phyloP scores from a whole-genome alignment of 2,888 invertebrate genomes.

The Podotricha telesiphe region DNA sequence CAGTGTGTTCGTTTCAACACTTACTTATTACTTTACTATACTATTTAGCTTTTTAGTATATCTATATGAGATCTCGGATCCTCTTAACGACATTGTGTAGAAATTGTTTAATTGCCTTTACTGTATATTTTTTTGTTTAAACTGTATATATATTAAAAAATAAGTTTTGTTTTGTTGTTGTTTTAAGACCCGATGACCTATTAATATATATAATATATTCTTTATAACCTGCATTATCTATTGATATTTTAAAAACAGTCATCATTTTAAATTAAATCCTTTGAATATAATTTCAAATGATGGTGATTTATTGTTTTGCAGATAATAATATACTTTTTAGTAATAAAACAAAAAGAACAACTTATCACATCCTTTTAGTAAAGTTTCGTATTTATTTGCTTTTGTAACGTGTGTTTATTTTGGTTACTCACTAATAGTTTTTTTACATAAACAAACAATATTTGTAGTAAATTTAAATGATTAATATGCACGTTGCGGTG shows the following conservation, averaged over 20 bases:
- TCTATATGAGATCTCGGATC: not conserved
- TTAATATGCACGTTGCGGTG: conserved; percentile 23
- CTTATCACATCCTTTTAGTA: not conserved
- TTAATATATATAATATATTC: not conserved
- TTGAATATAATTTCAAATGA: too few relatives aligned
- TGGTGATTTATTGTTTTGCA: not conserved
- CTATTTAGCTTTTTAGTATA: conserved; percentile 21
- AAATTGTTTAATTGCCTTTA: not conserved
- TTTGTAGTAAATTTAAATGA: conserved; percentile 26
- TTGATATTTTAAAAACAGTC: not conserved
- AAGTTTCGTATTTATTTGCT: conserved; percentile 29
- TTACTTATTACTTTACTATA: conserved; percentile 27
- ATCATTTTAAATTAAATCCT: too few relatives aligned
- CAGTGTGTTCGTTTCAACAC: conserved; percentile 34
- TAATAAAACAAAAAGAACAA: not conserved
- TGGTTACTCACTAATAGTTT: conserved; percentile 12
- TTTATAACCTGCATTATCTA: not conserved
- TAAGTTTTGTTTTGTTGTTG: not conserved
- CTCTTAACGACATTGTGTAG: conserved; percentile 1
- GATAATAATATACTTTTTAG: not conserved
- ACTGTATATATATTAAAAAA: not conserved
- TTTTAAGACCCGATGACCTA: not conserved
- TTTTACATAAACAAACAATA: conserved; percentile 37
- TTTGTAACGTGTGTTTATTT: conserved; percentile 27
- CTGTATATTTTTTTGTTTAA: not conserved